Conservation (phyloP, 2,888 invertebrate species). For the Cybosia mesomella region DNA sequence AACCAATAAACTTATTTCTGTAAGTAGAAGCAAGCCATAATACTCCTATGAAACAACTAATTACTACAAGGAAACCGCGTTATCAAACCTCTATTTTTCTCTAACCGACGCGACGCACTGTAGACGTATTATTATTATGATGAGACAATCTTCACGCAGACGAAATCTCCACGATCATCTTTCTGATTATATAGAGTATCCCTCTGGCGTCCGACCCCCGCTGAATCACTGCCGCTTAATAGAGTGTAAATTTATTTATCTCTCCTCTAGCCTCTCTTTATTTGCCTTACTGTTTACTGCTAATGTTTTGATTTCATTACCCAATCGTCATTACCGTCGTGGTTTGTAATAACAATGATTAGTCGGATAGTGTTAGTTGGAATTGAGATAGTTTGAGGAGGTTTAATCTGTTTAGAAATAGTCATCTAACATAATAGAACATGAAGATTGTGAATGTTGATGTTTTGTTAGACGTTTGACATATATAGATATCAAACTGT, state of each 20-base stretch:
- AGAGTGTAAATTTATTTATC: constrained; percentile 77
- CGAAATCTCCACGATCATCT: constrained; percentile 22
- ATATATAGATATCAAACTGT: too few relatives aligned
- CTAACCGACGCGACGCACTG: not conserved
- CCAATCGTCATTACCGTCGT: constrained; percentile 47
- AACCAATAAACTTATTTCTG: not conserved
- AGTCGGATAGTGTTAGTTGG: constrained; percentile 16
- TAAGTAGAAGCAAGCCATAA: not conserved
- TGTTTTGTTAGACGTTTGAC: not conserved
- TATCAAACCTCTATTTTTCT: not conserved
- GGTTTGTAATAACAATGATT: constrained; percentile 47
- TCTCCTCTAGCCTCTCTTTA: constrained; percentile 47
- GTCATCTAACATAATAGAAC: not conserved
- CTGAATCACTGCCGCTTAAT: constrained; percentile 76
- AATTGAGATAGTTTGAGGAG: too few relatives aligned
- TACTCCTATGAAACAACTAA: not conserved
- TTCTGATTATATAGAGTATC: constrained; percentile 29
- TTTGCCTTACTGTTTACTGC: constrained; percentile 31
- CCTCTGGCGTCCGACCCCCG: constrained; percentile 55
- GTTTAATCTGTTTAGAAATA: not conserved
- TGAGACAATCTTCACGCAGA: constrained; percentile 12
- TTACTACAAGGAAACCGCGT: not conserved
- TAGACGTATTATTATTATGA: constrained; percentile 17
- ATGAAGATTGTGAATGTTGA: not conserved
- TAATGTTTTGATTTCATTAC: constrained; percentile 56